Conservation (phyloP, 2,113 vertebrate genomes). For the Poecile atricapillus region DNA sequence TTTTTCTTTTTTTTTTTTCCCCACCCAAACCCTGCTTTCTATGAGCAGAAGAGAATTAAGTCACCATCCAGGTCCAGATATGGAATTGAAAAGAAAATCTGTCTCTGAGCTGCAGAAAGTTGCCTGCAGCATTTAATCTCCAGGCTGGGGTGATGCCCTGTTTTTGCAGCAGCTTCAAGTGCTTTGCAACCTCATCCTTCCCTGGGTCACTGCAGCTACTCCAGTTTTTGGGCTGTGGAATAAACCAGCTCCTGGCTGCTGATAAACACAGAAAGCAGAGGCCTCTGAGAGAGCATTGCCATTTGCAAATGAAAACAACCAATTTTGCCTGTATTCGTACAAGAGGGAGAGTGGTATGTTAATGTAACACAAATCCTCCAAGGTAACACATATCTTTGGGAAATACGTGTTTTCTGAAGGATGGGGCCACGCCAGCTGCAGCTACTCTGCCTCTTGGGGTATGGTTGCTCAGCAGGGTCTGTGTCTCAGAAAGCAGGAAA, state of each 20-base stretch:
- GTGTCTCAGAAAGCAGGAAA: fast-evolving
- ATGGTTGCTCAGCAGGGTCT: fast-evolving
- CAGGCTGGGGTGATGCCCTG: not conserved
- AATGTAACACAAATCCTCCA: not conserved
- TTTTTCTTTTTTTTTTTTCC: not conserved
- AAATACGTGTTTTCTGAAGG: not conserved
- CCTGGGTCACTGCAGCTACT: not conserved
- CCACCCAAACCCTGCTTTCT: not conserved
- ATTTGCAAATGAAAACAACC: not conserved
- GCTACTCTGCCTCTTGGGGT: not conserved
- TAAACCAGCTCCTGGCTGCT: not conserved
- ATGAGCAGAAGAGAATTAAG: not conserved
- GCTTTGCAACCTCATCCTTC: not conserved
- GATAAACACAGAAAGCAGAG: not conserved
- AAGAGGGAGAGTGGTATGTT: not conserved
- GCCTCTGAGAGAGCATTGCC: fast-evolving
- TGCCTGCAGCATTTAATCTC: not conserved
- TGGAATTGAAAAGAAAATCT: not conserved
- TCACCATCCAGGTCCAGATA: not conserved
- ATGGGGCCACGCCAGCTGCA: not conserved
- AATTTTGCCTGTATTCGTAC: not conserved
- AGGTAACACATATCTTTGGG: not conserved
- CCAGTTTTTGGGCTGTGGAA: not conserved
- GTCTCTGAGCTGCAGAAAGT: not conserved
- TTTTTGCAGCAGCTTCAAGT: not conserved